Evolutionary conservation across 2,113 vertebrate genomes (phyloP).

Genomic region (Poeciliopsis retropinna): DNA sequence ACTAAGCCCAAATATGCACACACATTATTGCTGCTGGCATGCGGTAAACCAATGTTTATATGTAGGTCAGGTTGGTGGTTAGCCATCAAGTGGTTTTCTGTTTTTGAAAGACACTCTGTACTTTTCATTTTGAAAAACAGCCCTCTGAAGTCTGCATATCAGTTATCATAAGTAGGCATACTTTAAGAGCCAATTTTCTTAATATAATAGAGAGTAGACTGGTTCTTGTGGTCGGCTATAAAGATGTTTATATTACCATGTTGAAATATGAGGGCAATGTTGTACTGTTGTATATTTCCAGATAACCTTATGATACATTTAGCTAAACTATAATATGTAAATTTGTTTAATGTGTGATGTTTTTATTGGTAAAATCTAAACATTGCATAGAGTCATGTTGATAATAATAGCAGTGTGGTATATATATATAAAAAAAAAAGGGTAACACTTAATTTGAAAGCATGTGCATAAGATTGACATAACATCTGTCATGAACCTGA

Average conservation of each 20-base stretch:
- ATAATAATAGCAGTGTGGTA: neutral
- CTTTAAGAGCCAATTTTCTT: neutral
- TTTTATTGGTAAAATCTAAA: neutral
- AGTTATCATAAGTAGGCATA: neutral
- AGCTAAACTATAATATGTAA: neutral
- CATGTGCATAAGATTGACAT: too few relatives aligned
- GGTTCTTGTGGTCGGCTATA: neutral
- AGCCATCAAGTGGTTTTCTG: neutral
- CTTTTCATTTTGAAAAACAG: conserved; percentile 2
- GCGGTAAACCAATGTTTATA: conserved; percentile 40
- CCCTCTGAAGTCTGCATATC: neutral
- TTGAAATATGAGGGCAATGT: neutral
- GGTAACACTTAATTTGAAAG: too few relatives aligned
- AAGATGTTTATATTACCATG: neutral
- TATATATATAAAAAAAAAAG: too few relatives aligned
- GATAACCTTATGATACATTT: neutral
- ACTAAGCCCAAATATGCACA: conserved; percentile 45
- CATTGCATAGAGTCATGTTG: neutral
- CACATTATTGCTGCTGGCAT: conserved; percentile 40
- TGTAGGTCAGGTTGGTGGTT: conserved; percentile 25
- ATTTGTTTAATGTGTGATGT: neutral
- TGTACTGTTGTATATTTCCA: neutral
- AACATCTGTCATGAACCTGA: too few relatives aligned
- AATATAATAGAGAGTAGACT: neutral
- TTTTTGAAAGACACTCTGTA: neutral